phyloP scores from a whole-genome alignment of 23 tunicate species.

The Styela plicata region DNA sequence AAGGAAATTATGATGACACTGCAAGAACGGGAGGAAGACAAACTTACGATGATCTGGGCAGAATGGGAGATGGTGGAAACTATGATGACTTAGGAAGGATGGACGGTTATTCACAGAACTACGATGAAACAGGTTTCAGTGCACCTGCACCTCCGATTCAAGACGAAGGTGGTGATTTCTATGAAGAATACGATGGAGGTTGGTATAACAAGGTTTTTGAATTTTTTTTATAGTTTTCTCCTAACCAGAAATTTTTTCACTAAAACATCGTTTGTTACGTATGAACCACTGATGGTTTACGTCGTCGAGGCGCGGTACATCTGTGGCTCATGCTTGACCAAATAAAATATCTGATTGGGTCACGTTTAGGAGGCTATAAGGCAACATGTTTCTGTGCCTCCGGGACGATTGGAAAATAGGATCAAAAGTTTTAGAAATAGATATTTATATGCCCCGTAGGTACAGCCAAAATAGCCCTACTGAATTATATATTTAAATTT shows the following conservation, averaged over 20 bases:
- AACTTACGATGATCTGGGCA: background rate
- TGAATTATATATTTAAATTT: too few relatives aligned
- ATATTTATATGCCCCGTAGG: too few relatives aligned
- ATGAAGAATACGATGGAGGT: background rate
- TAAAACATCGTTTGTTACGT: too few relatives aligned
- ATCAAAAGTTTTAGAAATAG: too few relatives aligned
- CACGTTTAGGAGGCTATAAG: too few relatives aligned
- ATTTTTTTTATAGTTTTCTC: background rate
- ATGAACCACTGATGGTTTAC: too few relatives aligned
- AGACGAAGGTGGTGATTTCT: background rate
- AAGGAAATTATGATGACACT: slow-evolving; percentile 36
- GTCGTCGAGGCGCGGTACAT: too few relatives aligned
- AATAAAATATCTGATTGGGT: too few relatives aligned
- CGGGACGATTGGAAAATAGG: too few relatives aligned
- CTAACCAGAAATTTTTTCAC: background rate
- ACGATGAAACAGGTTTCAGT: background rate
- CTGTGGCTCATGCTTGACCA: too few relatives aligned
- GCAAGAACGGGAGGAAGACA: slow-evolving; percentile 2
- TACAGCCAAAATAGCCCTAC: too few relatives aligned
- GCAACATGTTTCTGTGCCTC: too few relatives aligned
- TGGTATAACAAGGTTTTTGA: background rate
- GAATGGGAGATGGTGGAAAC: background rate
- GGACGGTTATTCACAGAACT: background rate
- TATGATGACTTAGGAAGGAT: background rate
- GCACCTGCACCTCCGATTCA: background rate